These are phyloP conservation scores for Temnothorax longispinosus DNA, from an alignment of 1,140 invertebrate genomes.

Conservation along the genomic window DNA sequence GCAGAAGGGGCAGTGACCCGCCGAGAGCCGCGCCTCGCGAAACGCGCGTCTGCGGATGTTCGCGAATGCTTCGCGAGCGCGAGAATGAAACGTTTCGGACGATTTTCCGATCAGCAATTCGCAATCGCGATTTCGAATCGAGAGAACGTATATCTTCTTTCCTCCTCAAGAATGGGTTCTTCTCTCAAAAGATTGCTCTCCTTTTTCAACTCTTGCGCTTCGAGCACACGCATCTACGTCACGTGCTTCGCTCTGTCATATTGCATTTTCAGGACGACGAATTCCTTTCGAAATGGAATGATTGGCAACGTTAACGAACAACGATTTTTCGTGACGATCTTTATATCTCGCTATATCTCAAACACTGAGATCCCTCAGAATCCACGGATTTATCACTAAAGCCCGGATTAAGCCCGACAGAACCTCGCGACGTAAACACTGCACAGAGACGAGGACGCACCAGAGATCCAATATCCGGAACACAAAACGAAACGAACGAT, in stretches of 20 bases:
- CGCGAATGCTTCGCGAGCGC: slow-evolving; percentile 71
- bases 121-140: neutral
- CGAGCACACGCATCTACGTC: neutral
- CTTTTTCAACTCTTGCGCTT: slow-evolving; percentile 5
- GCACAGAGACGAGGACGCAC: slow-evolving; percentile 3
- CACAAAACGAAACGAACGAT: slow-evolving; percentile 15
- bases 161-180: neutral
- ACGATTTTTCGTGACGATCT: neutral
- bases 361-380: slow-evolving; percentile 26
- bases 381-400: slow-evolving; percentile 41
- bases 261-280: neutral
- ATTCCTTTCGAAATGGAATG: neutral
- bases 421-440: slow-evolving; percentile 33
- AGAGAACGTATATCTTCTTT: neutral
- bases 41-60: slow-evolving; percentile 84
- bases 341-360: neutral
- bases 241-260: slow-evolving; percentile 39
- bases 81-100: slow-evolving; percentile 2
- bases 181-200: neutral
- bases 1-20: slow-evolving; percentile 84
- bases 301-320: neutral
- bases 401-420: neutral
- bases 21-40: slow-evolving; percentile 82
- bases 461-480: neutral
- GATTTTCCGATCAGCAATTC: slow-evolving; percentile 11